These are phyloP conservation scores for Campoletis sonorensis DNA, from an alignment of 1,140 invertebrate species.

Conservation along the genomic window DNA sequence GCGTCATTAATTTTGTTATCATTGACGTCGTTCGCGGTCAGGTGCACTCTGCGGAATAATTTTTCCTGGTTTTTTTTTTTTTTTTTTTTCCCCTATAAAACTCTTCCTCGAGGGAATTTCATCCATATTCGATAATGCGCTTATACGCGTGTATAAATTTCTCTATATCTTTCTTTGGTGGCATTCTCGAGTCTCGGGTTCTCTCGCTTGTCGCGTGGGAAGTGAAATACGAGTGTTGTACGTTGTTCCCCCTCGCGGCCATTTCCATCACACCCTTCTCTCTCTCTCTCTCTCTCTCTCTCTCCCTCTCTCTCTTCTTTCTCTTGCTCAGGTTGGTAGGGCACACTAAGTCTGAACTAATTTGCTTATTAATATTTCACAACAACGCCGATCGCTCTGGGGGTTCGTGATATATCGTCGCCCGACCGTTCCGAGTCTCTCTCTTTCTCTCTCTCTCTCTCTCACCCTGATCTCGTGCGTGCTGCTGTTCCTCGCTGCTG, in stretches of 20 bases:
- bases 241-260: constrained; percentile 60
- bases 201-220: constrained; percentile 61
- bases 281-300: constrained; percentile 55
- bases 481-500: constrained; percentile 46
- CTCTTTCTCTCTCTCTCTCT: neutral
- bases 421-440: constrained; percentile 42
- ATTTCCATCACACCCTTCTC: constrained; percentile 62
- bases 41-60: too few relatives aligned
- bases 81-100: too few relatives aligned
- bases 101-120: neutral
- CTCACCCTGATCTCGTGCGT: constrained; percentile 10
- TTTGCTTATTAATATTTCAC: constrained; percentile 76
- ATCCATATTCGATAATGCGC: neutral
- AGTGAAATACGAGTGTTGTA: constrained; percentile 70
- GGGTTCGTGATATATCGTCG: constrained; percentile 64
- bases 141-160: neutral
- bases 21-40: too few relatives aligned
- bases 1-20: too few relatives aligned
- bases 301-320: constrained; percentile 36
- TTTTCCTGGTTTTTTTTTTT: neutral
- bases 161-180: constrained; percentile 13
- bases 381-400: constrained; percentile 68
- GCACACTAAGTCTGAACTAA: constrained; percentile 69
- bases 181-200: neutral
- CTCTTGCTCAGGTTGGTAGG: constrained; percentile 53